phyloP scores from a whole-genome alignment of 2,888 invertebrate genomes.

The Drosophila histrio region DNA sequence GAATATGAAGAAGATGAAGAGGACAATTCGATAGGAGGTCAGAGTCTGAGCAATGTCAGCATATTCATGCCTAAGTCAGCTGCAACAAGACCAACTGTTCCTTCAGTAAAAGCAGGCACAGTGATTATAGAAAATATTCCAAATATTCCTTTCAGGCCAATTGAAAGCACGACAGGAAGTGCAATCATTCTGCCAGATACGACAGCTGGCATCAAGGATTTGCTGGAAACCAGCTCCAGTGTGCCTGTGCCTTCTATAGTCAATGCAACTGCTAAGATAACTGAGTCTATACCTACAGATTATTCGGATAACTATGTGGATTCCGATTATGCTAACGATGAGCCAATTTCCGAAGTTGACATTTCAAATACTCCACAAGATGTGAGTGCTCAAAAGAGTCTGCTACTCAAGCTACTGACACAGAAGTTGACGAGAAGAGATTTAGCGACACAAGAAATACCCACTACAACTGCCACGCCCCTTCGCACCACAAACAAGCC shows the following conservation, averaged over 20 bases:
- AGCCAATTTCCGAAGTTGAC: constrained; percentile 31
- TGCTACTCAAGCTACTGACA: constrained; percentile 44
- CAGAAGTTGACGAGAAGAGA: constrained; percentile 35
- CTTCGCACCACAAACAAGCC: constrained; percentile 1
- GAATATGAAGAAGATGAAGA: constrained; percentile 46
- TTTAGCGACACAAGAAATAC: constrained; percentile 2
- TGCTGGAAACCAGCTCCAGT: constrained; percentile 34
- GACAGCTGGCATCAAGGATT: constrained; percentile 10
- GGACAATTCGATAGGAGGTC: constrained; percentile 20
- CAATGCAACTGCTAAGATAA: constrained; percentile 8
- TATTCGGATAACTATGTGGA: constrained; percentile 45
- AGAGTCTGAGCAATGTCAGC: too few relatives aligned
- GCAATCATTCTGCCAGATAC: not conserved
- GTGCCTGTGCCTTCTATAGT: constrained; percentile 29
- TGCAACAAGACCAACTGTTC: not conserved
- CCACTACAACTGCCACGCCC: constrained; percentile 13
- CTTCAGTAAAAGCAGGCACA: not conserved
- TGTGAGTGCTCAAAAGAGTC: constrained; percentile 31
- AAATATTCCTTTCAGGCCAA: not conserved
- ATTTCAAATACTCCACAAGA: not conserved
- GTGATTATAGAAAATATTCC: not conserved
- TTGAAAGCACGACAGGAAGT: constrained; percentile 8
- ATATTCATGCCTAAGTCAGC: not conserved
- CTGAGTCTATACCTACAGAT: constrained; percentile 11
- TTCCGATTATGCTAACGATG: constrained; percentile 59